These are phyloP conservation scores for Balaeniceps rex DNA, from an alignment of 2,113 vertebrate species.

Conservation along the genomic window DNA sequence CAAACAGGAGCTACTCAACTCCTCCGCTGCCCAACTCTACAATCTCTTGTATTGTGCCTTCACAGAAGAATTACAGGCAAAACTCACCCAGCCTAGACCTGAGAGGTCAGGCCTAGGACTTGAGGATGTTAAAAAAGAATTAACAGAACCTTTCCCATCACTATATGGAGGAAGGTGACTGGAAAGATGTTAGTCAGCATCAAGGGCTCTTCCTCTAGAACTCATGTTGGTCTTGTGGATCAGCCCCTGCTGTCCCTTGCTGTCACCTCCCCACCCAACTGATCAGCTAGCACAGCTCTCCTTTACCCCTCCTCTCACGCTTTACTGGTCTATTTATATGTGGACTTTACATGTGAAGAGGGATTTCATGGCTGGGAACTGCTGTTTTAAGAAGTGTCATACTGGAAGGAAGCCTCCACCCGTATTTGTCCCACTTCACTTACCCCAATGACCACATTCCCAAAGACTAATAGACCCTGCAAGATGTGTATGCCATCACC, in stretches of 20 bases:
- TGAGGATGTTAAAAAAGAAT: not conserved
- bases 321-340: not conserved
- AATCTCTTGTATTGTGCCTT: not conserved
- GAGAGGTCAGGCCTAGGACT: not conserved
- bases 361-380: not conserved
- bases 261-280: not conserved
- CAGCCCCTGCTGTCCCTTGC: not conserved
- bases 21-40: not conserved
- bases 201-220: not conserved
- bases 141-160: not conserved
- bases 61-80: not conserved
- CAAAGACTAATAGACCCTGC: conserved; percentile 76
- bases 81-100: not conserved
- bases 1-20: not conserved
- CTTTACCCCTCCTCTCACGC: not conserved
- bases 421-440: conserved; percentile 31
- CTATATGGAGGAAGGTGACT: not conserved
- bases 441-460: conserved; percentile 78
- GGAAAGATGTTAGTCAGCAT: not conserved
- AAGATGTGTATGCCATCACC: conserved; percentile 63
- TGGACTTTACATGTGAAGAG: not conserved
- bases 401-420: not conserved
- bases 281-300: not conserved
- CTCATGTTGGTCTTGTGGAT: not conserved
- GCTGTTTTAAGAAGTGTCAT: not conserved